Evolutionary conservation across 92 coral and sea anemone genomes (phyloP).

Genomic region (Paragorgia papillata): DNA sequence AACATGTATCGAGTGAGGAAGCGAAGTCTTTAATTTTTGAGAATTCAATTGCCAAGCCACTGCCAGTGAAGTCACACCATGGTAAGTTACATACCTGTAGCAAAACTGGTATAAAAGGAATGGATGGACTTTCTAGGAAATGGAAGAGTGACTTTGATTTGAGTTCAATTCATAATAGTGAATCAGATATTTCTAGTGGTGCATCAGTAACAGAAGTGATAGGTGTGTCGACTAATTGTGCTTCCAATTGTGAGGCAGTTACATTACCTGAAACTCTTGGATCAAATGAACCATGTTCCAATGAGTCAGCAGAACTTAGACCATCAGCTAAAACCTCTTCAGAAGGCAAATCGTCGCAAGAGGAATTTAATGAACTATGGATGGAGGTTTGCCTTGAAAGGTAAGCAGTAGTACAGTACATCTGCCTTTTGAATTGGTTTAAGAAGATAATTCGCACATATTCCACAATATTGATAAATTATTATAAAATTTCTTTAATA

Average conservation of each 20-base stretch:
- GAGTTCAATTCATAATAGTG: not conserved
- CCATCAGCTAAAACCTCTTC: not conserved
- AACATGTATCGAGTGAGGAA: not conserved
- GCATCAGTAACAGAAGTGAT: not conserved
- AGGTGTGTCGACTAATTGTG: too few relatives aligned
- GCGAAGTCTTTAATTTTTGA: not conserved
- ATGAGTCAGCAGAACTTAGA: too few relatives aligned
- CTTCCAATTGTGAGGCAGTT: too few relatives aligned
- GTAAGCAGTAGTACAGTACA: not conserved
- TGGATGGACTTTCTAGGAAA: conserved; percentile 2
- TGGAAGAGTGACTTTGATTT: conserved; percentile 34
- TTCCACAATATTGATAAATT: too few relatives aligned
- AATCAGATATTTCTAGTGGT: not conserved
- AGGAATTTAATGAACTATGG: conserved; percentile 16
- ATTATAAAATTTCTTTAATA: too few relatives aligned
- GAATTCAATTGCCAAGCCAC: not conserved
- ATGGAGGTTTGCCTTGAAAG: conserved; percentile 28
- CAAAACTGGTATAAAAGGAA: not conserved
- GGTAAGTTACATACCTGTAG: not conserved
- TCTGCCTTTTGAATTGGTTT: too few relatives aligned
- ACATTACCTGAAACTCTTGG: too few relatives aligned
- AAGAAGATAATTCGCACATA: too few relatives aligned
- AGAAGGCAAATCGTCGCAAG: not conserved
- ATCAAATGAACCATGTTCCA: too few relatives aligned
- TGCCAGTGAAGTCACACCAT: not conserved